These are phyloP conservation scores for Cartodere bifasciata DNA, from an alignment of 2,888 invertebrate species.

Conservation along the genomic window DNA sequence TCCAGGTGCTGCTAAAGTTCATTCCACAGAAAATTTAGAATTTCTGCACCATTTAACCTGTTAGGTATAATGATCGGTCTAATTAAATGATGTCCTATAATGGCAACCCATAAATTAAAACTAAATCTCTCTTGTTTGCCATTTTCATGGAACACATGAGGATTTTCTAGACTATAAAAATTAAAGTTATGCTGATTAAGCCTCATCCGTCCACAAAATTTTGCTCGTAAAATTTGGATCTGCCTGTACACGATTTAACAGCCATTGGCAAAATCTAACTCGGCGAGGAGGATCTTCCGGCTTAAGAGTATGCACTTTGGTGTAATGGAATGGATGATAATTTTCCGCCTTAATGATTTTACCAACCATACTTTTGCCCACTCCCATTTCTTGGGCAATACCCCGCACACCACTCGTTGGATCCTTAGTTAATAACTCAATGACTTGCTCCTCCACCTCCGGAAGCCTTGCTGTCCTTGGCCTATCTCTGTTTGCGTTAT, in stretches of 20 bases:
- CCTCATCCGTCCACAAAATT: conserved; percentile 9
- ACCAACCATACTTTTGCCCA: too few relatives aligned
- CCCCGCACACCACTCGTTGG: too few relatives aligned
- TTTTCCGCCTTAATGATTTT: too few relatives aligned
- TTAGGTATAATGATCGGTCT: conserved; percentile 7
- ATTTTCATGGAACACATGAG: conserved; percentile 5
- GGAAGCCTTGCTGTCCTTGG: too few relatives aligned
- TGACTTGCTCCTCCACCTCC: too few relatives aligned
- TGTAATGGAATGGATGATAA: conserved; percentile 6
- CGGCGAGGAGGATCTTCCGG: background rate
- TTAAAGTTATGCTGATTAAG: conserved; percentile 7
- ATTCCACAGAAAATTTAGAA: conserved; percentile 8
- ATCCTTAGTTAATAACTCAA: too few relatives aligned
- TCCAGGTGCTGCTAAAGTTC: conserved; percentile 4
- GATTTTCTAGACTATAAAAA: conserved; percentile 7
- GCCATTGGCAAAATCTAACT: conserved; percentile 3
- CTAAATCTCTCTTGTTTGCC: conserved; percentile 3
- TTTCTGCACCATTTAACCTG: conserved; percentile 8
- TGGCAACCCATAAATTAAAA: conserved; percentile 8
- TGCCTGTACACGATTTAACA: conserved; percentile 7
- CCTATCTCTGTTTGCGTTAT: too few relatives aligned
- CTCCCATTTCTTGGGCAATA: too few relatives aligned
- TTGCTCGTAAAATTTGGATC: conserved; percentile 9
- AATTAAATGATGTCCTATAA: conserved; percentile 8
- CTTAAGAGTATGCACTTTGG: too few relatives aligned